Conservation (phyloP, 2,888 invertebrate genomes). For the Orchesella flavescens region DNA sequence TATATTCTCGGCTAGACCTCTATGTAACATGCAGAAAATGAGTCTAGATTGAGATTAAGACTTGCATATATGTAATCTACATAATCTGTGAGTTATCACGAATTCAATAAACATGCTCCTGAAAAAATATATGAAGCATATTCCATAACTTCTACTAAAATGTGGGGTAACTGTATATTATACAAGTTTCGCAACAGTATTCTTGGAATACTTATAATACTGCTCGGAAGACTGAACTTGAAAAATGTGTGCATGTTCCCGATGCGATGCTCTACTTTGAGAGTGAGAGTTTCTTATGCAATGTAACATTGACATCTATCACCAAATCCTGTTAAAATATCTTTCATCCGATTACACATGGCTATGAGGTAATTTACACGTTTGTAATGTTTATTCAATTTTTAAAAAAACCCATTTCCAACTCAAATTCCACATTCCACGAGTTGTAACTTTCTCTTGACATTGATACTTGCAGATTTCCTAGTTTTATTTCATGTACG, state of each 20-base stretch:
- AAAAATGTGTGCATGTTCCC: slow-evolving; percentile 6
- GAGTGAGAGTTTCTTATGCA: no score
- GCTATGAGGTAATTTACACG: no score
- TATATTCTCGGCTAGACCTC: neutral
- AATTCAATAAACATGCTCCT: no score
- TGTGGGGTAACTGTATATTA: neutral
- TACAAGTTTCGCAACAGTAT: neutral
- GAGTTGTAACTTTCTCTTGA: slow-evolving; percentile 48
- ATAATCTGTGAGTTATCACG: no score
- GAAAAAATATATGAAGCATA: no score
- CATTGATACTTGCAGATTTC: slow-evolving; percentile 45
- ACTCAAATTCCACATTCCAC: neutral
- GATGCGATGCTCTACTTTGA: slow-evolving; percentile 27
- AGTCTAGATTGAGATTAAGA: no score
- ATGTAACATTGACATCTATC: neutral
- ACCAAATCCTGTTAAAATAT: neutral
- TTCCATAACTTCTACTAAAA: neutral
- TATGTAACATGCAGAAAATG: no score
- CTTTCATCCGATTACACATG: no score
- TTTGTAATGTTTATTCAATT: no score
- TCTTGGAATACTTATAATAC: slow-evolving; percentile 19
- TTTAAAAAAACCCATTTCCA: neutral
- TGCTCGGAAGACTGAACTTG: slow-evolving; percentile 33
- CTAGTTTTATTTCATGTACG: neutral
- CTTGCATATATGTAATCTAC: no score